Percentiles rank a stretch among this genome's conserved stretches.
Conservation (phyloP, 2,797 vertebrate genomes). For the Remorina albescens region DNA sequence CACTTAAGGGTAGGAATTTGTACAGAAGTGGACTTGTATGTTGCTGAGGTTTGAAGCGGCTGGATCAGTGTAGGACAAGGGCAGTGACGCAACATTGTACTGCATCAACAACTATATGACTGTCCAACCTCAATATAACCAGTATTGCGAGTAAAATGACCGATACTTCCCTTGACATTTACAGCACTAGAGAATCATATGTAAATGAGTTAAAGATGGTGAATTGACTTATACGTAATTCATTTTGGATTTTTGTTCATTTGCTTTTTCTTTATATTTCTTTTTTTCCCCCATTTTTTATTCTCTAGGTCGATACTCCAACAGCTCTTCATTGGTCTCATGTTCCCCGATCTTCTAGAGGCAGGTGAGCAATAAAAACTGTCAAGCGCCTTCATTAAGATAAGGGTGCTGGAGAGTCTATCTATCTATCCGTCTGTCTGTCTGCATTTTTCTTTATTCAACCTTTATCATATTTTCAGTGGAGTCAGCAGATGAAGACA, state of each 20-base stretch:
- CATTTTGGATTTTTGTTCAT: slow-evolving; percentile 29
- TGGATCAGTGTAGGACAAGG: slow-evolving; percentile 48
- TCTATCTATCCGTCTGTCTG: no score
- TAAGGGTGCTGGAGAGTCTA: no score
- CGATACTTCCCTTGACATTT: slow-evolving; percentile 55
- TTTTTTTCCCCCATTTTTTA: not conserved
- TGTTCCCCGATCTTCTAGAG: slow-evolving; percentile 90
- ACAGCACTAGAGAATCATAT: slow-evolving; percentile 38
- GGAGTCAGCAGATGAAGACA: slow-evolving; percentile 88
- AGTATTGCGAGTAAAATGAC: slow-evolving; percentile 38
- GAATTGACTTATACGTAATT: slow-evolving; percentile 46
- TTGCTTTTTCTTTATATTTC: no score
- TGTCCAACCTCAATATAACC: slow-evolving; percentile 41
- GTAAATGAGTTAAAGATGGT: slow-evolving; percentile 39
- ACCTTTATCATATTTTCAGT: slow-evolving; percentile 49
- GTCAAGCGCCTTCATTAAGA: not conserved
- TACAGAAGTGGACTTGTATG: slow-evolving; percentile 35
- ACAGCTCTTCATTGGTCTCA: slow-evolving; percentile 91
- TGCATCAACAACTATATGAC: slow-evolving; percentile 27
- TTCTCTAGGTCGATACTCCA: slow-evolving; percentile 93
- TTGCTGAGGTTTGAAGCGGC: slow-evolving; percentile 24
- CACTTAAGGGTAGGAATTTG: slow-evolving; percentile 46
- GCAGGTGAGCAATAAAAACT: slow-evolving; percentile 87
- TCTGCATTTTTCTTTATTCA: not conserved
- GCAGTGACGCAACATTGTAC: slow-evolving; percentile 50